These are phyloP conservation scores for Hoplostethus atlanticus DNA, from an alignment of 2,797 vertebrate genomes.

Conservation along the genomic window DNA sequence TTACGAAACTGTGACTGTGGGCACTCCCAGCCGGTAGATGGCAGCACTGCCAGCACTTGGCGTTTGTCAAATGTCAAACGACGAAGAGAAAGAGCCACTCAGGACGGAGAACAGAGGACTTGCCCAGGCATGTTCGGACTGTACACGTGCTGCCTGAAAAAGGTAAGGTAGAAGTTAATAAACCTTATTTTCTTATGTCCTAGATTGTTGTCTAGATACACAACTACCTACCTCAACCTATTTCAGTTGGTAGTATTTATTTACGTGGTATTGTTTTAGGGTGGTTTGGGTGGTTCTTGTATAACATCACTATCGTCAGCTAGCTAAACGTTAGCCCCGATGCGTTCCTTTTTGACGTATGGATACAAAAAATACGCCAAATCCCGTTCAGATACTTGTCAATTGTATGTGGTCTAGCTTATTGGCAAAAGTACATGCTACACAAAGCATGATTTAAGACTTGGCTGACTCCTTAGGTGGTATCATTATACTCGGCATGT, in stretches of 20 bases:
- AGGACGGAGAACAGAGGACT: fast-evolving
- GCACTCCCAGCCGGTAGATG: not conserved
- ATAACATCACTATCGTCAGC: not conserved
- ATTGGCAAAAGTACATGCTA: fast-evolving
- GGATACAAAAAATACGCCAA: not conserved
- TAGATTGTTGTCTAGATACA: not conserved
- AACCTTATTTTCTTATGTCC: not conserved
- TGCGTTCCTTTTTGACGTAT: too few relatives aligned
- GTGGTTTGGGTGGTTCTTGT: not conserved
- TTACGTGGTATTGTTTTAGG: fast-evolving
- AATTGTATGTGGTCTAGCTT: not conserved
- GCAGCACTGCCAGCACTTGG: not conserved
- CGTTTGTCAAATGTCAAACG: not conserved
- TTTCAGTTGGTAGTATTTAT: not conserved
- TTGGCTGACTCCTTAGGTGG: fast-evolving
- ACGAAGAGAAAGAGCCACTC: conserved; percentile 61
- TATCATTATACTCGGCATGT: not conserved
- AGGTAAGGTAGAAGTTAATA: conserved; percentile 26
- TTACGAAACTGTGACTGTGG: not conserved
- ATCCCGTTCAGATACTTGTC: not conserved
- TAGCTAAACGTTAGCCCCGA: not conserved
- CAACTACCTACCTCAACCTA: too few relatives aligned
- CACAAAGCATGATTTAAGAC: fast-evolving
- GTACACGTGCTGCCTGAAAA: conserved; percentile 36
- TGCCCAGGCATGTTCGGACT: conserved; percentile 20